Conservation (phyloP, 1,140 invertebrate genomes). For the Hyposmocoma kahamanoa region DNA sequence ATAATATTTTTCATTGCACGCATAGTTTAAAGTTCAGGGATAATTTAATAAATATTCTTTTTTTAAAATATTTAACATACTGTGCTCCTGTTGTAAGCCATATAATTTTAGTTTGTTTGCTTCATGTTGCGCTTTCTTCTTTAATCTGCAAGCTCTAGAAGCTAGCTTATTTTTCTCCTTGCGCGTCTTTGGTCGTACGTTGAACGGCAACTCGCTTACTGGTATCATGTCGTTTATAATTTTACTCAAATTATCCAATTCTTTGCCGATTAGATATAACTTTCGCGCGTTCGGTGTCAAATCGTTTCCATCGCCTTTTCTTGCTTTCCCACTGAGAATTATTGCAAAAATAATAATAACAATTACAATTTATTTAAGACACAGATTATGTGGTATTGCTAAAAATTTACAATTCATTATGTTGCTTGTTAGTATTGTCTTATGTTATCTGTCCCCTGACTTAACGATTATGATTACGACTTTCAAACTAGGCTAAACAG, state of each 20-base stretch:
- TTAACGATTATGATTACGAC: no score
- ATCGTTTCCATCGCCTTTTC: slow-evolving; percentile 98
- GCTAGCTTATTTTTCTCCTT: slow-evolving; percentile 99
- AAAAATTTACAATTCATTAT: no score
- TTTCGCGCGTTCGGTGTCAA: slow-evolving; percentile 96
- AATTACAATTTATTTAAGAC: no score
- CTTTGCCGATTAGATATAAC: slow-evolving; percentile 91
- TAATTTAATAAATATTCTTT: neutral
- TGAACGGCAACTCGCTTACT: slow-evolving; percentile 93
- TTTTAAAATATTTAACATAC: slow-evolving; percentile 75
- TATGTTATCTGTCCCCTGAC: no score
- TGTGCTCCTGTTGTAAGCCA: slow-evolving; percentile 95
- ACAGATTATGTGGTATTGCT: no score
- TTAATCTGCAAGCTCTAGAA: slow-evolving; percentile 94
- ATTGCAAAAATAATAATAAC: no score
- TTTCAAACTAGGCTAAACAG: no score
- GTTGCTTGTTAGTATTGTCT: no score
- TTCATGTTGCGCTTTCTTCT: slow-evolving; percentile 96
- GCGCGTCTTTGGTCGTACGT: slow-evolving; percentile 90
- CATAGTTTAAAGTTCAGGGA: no score
- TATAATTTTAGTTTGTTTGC: slow-evolving; percentile 96
- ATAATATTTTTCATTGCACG: neutral
- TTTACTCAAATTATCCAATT: slow-evolving; percentile 92
- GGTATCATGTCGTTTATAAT: slow-evolving; percentile 97
- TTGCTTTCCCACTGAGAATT: slow-evolving; percentile 87